phyloP scores from a whole-genome alignment of 2,888 invertebrate species.

The Malthinus flaveolus region DNA sequence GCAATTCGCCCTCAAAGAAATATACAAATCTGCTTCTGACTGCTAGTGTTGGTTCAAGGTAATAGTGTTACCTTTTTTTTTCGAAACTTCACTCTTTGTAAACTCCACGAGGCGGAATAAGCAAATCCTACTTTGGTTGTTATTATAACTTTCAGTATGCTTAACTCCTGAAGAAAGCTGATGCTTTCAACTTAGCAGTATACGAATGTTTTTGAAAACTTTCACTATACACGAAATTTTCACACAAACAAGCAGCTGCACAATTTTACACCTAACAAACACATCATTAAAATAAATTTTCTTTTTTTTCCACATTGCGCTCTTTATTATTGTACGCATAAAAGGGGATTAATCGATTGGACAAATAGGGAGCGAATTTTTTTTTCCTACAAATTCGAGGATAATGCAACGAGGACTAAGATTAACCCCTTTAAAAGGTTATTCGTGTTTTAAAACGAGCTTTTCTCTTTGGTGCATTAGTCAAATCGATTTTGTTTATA shows the following conservation, averaged over 20 bases:
- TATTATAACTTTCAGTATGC: constrained; percentile 32
- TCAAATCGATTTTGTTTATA: no score
- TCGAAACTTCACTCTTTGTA: constrained; percentile 22
- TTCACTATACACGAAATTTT: constrained; percentile 3
- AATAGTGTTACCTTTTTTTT: constrained; percentile 25
- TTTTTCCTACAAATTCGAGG: no score
- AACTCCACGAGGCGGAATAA: constrained; percentile 32
- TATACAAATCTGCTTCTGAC: constrained; percentile 26
- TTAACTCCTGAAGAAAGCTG: constrained; percentile 22
- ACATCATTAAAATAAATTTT: constrained; percentile 4
- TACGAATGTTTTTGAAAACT: constrained; percentile 20
- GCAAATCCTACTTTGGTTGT: constrained; percentile 34
- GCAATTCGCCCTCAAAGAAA: constrained; percentile 25
- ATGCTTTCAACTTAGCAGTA: constrained; percentile 19
- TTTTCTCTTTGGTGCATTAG: no score
- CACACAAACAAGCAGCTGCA: constrained; percentile 4
- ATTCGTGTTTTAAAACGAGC: no score
- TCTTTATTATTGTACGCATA: no score
- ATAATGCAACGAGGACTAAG: no score
- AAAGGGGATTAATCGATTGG: no score
- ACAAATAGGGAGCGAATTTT: no score
- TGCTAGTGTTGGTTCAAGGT: constrained; percentile 25
- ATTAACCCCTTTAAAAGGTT: no score
- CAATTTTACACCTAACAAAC: constrained; percentile 3
- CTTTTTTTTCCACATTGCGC: not conserved